phyloP scores from a whole-genome alignment of 2,113 vertebrate species.

The Actenoides hombroni region DNA sequence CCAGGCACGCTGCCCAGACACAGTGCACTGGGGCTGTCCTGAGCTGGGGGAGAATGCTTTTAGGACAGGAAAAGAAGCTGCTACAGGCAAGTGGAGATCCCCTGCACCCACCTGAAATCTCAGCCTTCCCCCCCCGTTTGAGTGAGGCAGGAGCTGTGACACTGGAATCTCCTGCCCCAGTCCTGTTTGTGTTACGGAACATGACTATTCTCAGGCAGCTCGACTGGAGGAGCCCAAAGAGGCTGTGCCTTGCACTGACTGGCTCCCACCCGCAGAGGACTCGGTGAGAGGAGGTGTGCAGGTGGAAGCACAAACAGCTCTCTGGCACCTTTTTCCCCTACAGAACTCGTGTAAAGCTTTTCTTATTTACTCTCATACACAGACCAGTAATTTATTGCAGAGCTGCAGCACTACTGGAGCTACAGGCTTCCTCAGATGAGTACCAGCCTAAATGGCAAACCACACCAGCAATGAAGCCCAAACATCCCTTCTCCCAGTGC shows the following conservation, averaged over 20 bases:
- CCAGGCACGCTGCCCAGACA: background rate
- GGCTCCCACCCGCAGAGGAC: background rate
- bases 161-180: no score
- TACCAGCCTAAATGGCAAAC: rapidly evolving
- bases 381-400: background rate
- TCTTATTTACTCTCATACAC: background rate
- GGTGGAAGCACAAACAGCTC: background rate
- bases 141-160: background rate
- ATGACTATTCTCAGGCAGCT: background rate
- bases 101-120: background rate
- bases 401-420: background rate
- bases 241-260: background rate
- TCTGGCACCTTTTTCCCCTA: no score
- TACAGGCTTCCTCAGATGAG: background rate
- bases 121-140: background rate
- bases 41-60: background rate
- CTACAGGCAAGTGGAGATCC: background rate
- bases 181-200: background rate
- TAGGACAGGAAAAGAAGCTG: background rate
- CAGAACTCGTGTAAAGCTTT: background rate
- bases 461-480: rapidly evolving
- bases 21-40: rapidly evolving
- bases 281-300: rapidly evolving
- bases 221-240: background rate
- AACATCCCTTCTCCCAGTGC: background rate